phyloP scores from a whole-genome alignment of 2,888 invertebrate genomes.

The Acleris literana region DNA sequence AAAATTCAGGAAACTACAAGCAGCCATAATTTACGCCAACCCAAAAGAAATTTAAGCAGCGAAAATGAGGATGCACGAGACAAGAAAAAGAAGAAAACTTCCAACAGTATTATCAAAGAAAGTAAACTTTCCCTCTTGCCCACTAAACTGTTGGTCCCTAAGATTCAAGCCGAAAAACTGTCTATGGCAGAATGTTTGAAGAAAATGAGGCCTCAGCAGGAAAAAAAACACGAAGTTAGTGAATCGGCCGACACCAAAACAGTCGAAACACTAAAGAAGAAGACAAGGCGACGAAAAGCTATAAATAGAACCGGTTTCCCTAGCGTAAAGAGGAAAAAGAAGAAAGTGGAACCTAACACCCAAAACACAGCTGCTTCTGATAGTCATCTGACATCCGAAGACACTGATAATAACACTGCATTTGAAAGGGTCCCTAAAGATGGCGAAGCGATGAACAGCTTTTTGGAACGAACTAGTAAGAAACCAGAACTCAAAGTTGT shows the following conservation, averaged over 20 bases:
- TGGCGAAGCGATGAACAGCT: constrained; percentile 87
- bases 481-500: constrained; percentile 76
- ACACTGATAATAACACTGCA: constrained; percentile 73
- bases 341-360: constrained; percentile 77
- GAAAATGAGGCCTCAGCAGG: constrained; percentile 52
- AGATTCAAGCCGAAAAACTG: constrained; percentile 71
- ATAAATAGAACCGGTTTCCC: constrained; percentile 95
- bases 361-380: constrained; percentile 58
- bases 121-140: constrained; percentile 73
- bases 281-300: constrained; percentile 87
- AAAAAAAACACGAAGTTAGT: constrained; percentile 59
- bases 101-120: constrained; percentile 71
- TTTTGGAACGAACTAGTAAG: constrained; percentile 84
- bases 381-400: constrained; percentile 66
- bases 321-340: constrained; percentile 91
- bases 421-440: constrained; percentile 88
- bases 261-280: constrained; percentile 65
- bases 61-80: constrained; percentile 69
- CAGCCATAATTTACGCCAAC: constrained; percentile 75
- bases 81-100: constrained; percentile 74
- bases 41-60: constrained; percentile 70
- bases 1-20: constrained; percentile 75
- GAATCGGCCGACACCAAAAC: constrained; percentile 59
- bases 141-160: constrained; percentile 67
- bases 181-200: constrained; percentile 57